Percentiles rank a stretch among this genome's conserved stretches.
These are phyloP conservation scores for Rhopalosiphum nymphaeae DNA, from an alignment of 2,888 invertebrate species.

Conservation along the genomic window DNA sequence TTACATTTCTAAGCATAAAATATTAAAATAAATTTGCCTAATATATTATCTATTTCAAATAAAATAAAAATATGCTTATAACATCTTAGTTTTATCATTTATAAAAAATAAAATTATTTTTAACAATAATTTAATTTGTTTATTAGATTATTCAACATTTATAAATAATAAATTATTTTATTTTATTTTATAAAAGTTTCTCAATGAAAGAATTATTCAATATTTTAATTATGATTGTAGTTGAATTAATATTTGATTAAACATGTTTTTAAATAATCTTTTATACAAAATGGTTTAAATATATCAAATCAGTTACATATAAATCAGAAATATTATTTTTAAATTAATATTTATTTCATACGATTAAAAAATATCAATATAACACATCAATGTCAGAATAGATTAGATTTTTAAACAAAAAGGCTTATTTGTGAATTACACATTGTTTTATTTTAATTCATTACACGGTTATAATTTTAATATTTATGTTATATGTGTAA, in stretches of 20 bases:
- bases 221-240: neutral
- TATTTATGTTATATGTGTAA: neutral
- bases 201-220: neutral
- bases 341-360: neutral
- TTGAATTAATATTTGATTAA: neutral
- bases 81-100: neutral
- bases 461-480: neutral
- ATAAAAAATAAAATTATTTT: neutral
- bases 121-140: neutral
- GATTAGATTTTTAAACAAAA: neutral
- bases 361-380: neutral
- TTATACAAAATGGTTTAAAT: neutral
- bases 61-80: neutral
- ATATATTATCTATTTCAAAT: neutral
- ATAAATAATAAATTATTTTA: neutral
- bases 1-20: neutral
- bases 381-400: neutral
- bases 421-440: no score
- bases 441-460: neutral
- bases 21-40: neutral
- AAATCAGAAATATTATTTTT: neutral
- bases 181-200: neutral
- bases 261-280: slow-evolving; percentile 1
- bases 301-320: neutral
- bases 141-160: neutral